Base-by-base conservation (phyloP, 1,140 invertebrate genomes). In the fruit fly (Drosophila melanogaster) region DNA sequence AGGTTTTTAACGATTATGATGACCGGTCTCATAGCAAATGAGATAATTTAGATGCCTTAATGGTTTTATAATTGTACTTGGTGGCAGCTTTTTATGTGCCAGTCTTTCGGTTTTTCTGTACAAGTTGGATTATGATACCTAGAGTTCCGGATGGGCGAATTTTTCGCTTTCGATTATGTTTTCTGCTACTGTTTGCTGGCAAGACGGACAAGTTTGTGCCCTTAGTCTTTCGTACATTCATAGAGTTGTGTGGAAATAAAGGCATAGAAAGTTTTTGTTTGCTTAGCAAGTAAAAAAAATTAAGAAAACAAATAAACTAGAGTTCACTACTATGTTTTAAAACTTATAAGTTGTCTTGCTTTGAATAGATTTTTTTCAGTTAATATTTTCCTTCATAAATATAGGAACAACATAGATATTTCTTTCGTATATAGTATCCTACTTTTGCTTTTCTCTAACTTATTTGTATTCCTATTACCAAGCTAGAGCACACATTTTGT, bases 31-130 rank as follows among this genome's bases (percentile, higher is more conserved):
- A 81, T 84, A 65, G 84, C 81, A 84, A 84, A 84, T 84, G 81
- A 81, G 81, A 73, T 84, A 81, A 84, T 86, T 84, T 84, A 74
- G 81, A 80, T 76, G 62, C 66, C 66, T 73, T 84, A 77, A 84
- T 84, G 81, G 77, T 81, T 77, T 84, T 86, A 84, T 84, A 84
- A 86, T 84, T 84, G 81, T 74, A 62, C 72, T 77, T 57, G 51
- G 60, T 41, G 44, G 14, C 56, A 38, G 67, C 38, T 64, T 72
- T 78, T 79, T 84, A 83, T 75, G 55, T 38, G 54, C 61, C 35
- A 30, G 43, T 10, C 46, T 38, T 47, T 60, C 33, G 43, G 47
- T 38, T 61, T 53, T 54, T 51, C 10, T 19, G 4, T 51, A 3
- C 3, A 8, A 51, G 30, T 1, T 17, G 55, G 49, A 75, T 75